Percentiles rank a stretch among this genome's conserved stretches.
These are phyloP conservation scores for Isaurus tuberculatus DNA, from an alignment of 92 coral and sea anemone species.

Conservation along the genomic window DNA sequence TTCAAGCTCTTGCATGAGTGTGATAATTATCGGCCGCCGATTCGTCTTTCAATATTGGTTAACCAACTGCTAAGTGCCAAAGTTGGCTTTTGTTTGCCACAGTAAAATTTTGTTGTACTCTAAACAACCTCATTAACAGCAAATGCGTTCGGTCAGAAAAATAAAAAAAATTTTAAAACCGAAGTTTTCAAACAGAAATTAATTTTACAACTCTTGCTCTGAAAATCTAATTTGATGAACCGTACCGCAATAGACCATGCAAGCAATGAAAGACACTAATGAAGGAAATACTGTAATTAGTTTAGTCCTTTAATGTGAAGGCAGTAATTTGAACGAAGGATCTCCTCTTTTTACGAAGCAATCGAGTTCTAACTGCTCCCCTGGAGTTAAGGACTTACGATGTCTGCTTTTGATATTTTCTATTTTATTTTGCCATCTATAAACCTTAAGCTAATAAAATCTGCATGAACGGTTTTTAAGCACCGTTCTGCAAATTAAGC, in stretches of 20 bases:
- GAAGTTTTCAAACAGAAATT: not conserved
- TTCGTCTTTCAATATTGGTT: conserved; percentile 6
- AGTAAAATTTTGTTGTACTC: not conserved
- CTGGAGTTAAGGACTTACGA: not conserved
- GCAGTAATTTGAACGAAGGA: not conserved
- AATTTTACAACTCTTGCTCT: not conserved
- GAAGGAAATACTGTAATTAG: not conserved
- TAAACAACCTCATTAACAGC: not conserved
- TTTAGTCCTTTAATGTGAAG: not conserved
- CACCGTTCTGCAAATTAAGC: too few relatives aligned
- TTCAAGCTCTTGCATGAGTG: conserved; percentile 4
- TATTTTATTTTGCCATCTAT: too few relatives aligned
- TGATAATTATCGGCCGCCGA: not conserved
- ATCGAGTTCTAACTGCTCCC: not conserved
- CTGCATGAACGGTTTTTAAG: too few relatives aligned
- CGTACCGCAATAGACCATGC: not conserved
- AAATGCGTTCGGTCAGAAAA: not conserved
- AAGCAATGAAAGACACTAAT: not conserved
- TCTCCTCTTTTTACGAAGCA: not conserved
- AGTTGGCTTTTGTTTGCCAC: not conserved
- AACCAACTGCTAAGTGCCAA: conserved; percentile 9
- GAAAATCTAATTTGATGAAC: not conserved
- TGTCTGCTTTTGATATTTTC: too few relatives aligned
- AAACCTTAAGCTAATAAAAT: too few relatives aligned
- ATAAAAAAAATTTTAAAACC: not conserved